Evolutionary conservation across 2,797 vertebrate genomes (phyloP).

Genomic region (Ctenosaura bakeri): DNA sequence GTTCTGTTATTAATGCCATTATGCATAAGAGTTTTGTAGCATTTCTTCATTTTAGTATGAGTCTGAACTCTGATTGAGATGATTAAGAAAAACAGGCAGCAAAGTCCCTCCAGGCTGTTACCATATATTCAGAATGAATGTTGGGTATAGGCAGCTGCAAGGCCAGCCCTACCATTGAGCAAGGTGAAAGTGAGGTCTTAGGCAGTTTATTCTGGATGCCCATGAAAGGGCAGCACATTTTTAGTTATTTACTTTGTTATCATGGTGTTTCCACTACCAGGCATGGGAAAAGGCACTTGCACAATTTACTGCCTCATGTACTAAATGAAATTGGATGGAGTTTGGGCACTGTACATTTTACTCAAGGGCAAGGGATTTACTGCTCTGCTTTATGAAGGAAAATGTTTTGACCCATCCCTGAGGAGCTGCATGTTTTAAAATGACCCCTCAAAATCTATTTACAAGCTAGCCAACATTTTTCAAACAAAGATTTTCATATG

Average conservation of each 20-base stretch:
- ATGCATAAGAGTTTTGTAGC: background rate
- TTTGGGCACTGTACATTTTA: background rate
- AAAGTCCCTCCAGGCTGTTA: background rate
- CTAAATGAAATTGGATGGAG: background rate
- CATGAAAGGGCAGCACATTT: background rate
- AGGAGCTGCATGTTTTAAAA: background rate
- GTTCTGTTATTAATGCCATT: background rate
- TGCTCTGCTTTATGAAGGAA: background rate
- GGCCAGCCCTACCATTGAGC: too few relatives aligned
- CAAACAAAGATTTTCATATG: background rate
- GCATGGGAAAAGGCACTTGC: too few relatives aligned
- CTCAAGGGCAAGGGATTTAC: background rate
- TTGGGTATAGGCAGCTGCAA: background rate
- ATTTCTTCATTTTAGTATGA: background rate
- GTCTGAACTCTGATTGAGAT: background rate
- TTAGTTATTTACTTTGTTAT: background rate
- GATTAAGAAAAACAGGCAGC: too few relatives aligned
- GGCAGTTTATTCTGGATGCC: background rate
- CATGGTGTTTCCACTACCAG: too few relatives aligned
- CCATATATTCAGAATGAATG: background rate
- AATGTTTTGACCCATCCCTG: background rate
- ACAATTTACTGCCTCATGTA: background rate
- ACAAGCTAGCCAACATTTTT: background rate
- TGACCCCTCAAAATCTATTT: background rate
- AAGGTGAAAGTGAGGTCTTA: too few relatives aligned